A percentile compares a stretch with the other conserved stretches of the same genome.
These are phyloP conservation scores for Syngnathus typhle DNA, from an alignment of 2,113 vertebrate species.

Conservation along the genomic window DNA sequence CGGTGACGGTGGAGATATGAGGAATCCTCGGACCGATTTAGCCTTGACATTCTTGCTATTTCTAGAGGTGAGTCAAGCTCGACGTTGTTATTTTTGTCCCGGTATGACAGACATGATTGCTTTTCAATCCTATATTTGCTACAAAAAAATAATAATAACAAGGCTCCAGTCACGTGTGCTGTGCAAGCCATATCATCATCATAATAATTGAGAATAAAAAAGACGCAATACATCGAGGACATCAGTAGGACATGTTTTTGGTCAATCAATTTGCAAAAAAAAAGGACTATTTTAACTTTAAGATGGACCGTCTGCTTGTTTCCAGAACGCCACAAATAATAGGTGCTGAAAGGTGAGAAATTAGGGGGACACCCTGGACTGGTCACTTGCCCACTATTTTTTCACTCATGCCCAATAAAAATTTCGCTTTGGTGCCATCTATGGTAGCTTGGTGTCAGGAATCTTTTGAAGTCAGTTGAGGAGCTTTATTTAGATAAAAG, in stretches of 20 bases:
- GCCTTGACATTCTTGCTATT: slow-evolving; percentile 54
- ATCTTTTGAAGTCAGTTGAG: not conserved
- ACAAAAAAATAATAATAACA: not conserved
- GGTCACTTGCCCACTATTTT: not conserved
- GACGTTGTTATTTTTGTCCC: not conserved
- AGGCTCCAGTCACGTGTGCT: not conserved
- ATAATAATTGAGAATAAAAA: not conserved
- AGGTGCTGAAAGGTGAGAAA: not conserved
- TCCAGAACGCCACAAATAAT: not conserved
- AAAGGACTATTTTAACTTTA: not conserved
- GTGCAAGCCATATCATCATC: not conserved
- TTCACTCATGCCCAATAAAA: no score
- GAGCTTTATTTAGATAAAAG: not conserved
- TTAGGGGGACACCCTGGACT: not conserved
- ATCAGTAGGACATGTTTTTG: not conserved
- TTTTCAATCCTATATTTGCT: not conserved
- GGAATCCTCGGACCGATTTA: slow-evolving; percentile 34
- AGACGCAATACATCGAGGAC: not conserved
- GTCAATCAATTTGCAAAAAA: not conserved
- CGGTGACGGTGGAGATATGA: slow-evolving; percentile 49
- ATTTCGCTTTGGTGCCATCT: no score
- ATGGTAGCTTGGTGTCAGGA: no score
- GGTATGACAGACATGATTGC: not conserved
- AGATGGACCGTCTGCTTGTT: not conserved
- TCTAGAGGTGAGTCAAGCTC: slow-evolving; percentile 58